phyloP scores from a whole-genome alignment of 2,113 vertebrate genomes.

The Mirounga angustirostris region DNA sequence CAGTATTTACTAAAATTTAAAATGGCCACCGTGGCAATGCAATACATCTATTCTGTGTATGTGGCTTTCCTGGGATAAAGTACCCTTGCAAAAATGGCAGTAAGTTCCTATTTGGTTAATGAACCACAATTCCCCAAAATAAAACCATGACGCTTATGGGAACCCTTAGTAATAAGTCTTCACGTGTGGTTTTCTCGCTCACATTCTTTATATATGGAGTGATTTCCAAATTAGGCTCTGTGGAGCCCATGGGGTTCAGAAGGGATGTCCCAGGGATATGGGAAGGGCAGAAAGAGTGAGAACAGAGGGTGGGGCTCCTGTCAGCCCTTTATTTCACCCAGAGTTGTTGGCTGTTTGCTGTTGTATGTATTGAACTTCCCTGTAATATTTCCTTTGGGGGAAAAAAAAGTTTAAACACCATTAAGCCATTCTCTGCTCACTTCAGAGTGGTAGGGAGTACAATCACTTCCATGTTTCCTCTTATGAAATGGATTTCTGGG shows the following conservation, averaged over 20 bases:
- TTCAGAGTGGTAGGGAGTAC: background rate
- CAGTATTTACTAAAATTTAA: conserved; percentile 22
- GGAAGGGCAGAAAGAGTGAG: background rate
- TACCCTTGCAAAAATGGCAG: background rate
- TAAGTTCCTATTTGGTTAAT: conserved; percentile 64
- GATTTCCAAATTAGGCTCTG: background rate
- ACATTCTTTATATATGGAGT: background rate
- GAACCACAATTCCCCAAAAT: conserved; percentile 65
- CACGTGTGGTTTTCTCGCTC: conserved; percentile 3
- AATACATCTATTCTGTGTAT: background rate
- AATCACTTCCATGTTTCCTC: background rate
- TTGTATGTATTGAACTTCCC: background rate
- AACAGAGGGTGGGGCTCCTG: background rate
- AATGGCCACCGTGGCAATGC: background rate
- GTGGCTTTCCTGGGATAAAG: background rate
- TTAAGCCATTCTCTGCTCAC: background rate
- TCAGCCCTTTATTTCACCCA: background rate
- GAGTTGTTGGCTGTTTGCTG: background rate
- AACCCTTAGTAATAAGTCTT: conserved; percentile 60
- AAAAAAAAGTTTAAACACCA: background rate
- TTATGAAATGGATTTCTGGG: conserved; percentile 27
- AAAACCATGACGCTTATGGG: background rate
- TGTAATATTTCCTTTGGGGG: background rate
- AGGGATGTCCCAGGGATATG: background rate
- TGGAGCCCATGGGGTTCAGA: background rate